Percentiles rank a stretch among this genome's conserved stretches.
These are phyloP conservation scores for Unio pictorum DNA, from an alignment of 2,888 invertebrate species.

Conservation along the genomic window DNA sequence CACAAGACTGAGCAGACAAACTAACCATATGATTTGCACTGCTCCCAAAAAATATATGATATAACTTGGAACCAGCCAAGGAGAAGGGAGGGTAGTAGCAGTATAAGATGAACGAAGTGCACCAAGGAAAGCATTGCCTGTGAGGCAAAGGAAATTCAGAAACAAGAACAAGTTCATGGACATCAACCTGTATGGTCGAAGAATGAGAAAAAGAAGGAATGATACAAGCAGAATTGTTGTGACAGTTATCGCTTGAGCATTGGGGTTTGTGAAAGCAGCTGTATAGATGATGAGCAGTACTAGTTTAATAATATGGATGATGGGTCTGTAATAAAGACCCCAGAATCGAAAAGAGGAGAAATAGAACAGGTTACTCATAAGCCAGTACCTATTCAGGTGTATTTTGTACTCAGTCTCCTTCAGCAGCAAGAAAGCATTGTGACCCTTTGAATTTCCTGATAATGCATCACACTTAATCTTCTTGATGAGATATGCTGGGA, in stretches of 20 bases:
- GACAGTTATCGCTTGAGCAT: constrained; percentile 46
- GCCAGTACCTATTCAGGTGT: constrained; percentile 63
- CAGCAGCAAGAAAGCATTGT: constrained; percentile 63
- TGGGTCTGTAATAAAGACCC: constrained; percentile 55
- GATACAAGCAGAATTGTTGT: constrained; percentile 38
- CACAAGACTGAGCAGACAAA: constrained; percentile 36
- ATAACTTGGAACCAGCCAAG: constrained; percentile 55
- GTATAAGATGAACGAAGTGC: constrained; percentile 47
- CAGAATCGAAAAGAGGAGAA: constrained; percentile 63
- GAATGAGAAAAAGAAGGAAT: constrained; percentile 35
- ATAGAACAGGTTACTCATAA: constrained; percentile 56
- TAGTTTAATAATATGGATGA: constrained; percentile 50
- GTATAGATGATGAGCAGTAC: constrained; percentile 50
- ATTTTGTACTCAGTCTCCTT: constrained; percentile 67
- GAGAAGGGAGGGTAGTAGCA: constrained; percentile 40
- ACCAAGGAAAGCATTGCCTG: constrained; percentile 53
- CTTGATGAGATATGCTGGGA: constrained; percentile 58
- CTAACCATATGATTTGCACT: constrained; percentile 46
- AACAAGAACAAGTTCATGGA: constrained; percentile 56
- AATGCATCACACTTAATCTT: constrained; percentile 50
- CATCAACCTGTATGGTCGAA: constrained; percentile 60
- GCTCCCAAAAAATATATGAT: constrained; percentile 41
- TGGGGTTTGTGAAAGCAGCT: constrained; percentile 47
- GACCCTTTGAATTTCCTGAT: constrained; percentile 49
- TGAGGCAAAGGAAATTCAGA: constrained; percentile 47